These are phyloP conservation scores for Caenorhabditis sinica DNA, from an alignment of 2,888 invertebrate genomes.

Conservation along the genomic window DNA sequence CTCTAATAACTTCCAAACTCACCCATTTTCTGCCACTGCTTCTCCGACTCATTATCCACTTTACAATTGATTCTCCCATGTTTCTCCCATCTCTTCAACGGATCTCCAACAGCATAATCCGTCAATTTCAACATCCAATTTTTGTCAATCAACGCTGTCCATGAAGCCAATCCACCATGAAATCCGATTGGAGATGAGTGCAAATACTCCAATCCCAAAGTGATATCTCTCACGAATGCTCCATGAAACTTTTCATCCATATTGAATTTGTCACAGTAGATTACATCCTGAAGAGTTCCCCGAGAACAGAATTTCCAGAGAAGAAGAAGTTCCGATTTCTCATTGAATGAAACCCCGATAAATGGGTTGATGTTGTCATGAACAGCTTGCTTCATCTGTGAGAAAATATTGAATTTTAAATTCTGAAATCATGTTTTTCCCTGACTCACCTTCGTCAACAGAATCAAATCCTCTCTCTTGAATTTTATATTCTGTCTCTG, in stretches of 20 bases:
- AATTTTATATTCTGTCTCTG: constrained; percentile 71
- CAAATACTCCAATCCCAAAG: constrained; percentile 75
- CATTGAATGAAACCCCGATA: constrained; percentile 87
- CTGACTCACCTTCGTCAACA: constrained; percentile 68
- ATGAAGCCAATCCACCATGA: constrained; percentile 72
- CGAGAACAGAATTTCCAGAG: constrained; percentile 73
- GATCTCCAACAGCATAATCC: constrained; percentile 71
- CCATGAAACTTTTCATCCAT: constrained; percentile 75
- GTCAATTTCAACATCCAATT: constrained; percentile 75
- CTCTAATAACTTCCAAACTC: not conserved
- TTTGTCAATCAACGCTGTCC: constrained; percentile 73
- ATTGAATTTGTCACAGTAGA: constrained; percentile 73
- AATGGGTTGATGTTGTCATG: constrained; percentile 98
- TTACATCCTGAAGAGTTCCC: constrained; percentile 70
- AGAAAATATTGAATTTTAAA: constrained; percentile 2
- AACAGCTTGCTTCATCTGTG: constrained; percentile 91
- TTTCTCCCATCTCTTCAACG: constrained; percentile 73
- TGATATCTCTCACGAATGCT: constrained; percentile 74
- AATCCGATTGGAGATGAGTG: constrained; percentile 71
- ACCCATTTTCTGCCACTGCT: constrained; percentile 60
- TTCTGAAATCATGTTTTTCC: not conserved
- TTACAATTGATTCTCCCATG: constrained; percentile 69
- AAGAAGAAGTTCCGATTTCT: constrained; percentile 70
- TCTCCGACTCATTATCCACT: constrained; percentile 72
- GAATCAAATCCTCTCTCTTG: constrained; percentile 64